These are phyloP conservation scores for Solenodon paradoxus DNA, from an alignment of 2,113 vertebrate species.

Conservation along the genomic window DNA sequence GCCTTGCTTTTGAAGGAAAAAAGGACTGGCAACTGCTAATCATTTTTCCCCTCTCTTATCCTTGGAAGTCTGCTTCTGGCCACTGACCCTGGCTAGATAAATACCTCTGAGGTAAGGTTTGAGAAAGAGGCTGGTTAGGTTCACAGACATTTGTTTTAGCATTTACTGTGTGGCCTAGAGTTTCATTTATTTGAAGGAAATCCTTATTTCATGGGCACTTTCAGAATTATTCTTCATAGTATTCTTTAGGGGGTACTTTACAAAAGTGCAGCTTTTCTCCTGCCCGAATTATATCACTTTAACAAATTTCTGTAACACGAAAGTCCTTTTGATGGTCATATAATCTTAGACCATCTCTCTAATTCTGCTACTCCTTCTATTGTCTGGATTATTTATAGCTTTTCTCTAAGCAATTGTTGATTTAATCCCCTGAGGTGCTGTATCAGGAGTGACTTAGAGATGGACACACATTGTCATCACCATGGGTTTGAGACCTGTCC, in stretches of 20 bases:
- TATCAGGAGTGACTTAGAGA: background rate
- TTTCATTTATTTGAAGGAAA: conserved; percentile 29
- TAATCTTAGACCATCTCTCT: background rate
- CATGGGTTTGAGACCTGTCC: background rate
- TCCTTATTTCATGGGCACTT: background rate
- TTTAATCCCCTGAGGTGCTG: background rate
- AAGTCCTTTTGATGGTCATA: background rate
- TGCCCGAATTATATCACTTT: background rate
- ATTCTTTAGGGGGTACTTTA: background rate
- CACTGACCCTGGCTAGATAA: background rate
- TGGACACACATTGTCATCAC: background rate
- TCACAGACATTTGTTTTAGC: background rate
- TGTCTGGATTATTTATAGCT: background rate
- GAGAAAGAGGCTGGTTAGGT: background rate
- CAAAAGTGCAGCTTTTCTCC: background rate
- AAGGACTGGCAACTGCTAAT: background rate
- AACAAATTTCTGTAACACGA: background rate
- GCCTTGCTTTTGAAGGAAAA: too few species aligned
- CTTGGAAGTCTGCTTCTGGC: background rate
- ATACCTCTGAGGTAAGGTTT: background rate
- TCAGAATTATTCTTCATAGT: conserved; percentile 32
- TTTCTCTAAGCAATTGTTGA: background rate
- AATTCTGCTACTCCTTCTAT: background rate
- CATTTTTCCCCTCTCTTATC: background rate
- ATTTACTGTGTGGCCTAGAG: background rate